These are phyloP conservation scores for Platypus cylindrus DNA, from an alignment of 2,888 invertebrate species.

Conservation along the genomic window DNA sequence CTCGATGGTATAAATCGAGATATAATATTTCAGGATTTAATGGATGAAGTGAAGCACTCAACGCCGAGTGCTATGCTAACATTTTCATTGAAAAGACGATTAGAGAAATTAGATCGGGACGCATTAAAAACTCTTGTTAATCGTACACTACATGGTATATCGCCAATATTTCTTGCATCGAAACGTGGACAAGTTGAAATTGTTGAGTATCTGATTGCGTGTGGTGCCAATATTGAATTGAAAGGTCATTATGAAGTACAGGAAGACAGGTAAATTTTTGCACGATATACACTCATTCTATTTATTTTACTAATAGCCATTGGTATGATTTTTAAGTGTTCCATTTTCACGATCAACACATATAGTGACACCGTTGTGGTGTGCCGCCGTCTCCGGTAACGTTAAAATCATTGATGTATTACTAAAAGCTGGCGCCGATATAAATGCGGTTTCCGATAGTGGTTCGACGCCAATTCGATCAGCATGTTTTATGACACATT, in stretches of 20 bases:
- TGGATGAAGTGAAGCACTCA: conserved; percentile 52
- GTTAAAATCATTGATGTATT: conserved; percentile 64
- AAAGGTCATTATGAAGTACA: conserved; percentile 73
- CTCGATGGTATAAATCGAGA: no score
- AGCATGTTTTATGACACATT: conserved; percentile 86
- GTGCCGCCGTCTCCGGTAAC: conserved; percentile 78
- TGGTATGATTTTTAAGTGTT: background rate
- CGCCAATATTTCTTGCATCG: conserved; percentile 68
- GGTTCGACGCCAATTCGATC: conserved; percentile 83
- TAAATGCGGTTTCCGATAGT: conserved; percentile 79
- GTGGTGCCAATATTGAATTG: conserved; percentile 77
- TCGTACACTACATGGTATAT: conserved; percentile 60
- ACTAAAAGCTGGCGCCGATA: conserved; percentile 64
- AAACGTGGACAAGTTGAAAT: conserved; percentile 71
- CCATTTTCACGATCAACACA: conserved; percentile 45
- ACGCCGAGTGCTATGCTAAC: conserved; percentile 56
- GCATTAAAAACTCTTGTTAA: conserved; percentile 55
- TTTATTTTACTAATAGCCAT: background rate
- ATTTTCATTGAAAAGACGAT: conserved; percentile 38
- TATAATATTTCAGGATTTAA: conserved; percentile 46
- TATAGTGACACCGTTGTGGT: conserved; percentile 82
- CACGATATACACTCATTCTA: background rate
- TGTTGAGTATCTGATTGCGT: conserved; percentile 74
- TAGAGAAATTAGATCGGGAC: conserved; percentile 46
- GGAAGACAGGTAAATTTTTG: conserved; percentile 48